phyloP scores from a whole-genome alignment of 2,797 vertebrate genomes.

The Emydoidea blandingii region DNA sequence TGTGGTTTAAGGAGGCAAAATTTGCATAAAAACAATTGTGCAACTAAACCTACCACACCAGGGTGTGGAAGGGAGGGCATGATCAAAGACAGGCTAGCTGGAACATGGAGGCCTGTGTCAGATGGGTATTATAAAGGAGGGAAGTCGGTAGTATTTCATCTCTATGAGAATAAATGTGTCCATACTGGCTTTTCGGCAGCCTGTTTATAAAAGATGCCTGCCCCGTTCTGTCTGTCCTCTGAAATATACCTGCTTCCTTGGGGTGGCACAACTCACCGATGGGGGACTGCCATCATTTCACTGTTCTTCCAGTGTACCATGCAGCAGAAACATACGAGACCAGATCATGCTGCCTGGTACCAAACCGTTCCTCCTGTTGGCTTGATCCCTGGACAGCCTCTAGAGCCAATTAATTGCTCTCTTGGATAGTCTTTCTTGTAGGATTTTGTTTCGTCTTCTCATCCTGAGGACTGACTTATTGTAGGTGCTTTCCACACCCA shows the following conservation, averaged over 20 bases:
- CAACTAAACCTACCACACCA: not conserved
- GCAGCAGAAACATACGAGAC: not conserved
- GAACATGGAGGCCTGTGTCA: rapidly evolving
- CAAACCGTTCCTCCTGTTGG: not conserved
- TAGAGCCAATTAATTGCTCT: not conserved
- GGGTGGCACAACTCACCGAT: rapidly evolving
- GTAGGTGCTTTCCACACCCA: constrained; percentile 30
- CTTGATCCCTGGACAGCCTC: not conserved
- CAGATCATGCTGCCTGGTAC: not conserved
- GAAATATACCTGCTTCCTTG: not conserved
- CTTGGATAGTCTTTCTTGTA: not conserved
- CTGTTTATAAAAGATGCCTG: rapidly evolving
- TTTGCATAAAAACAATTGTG: rapidly evolving
- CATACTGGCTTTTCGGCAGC: rapidly evolving
- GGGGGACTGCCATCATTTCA: not conserved
- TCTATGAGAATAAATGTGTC: not conserved
- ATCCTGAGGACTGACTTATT: rapidly evolving
- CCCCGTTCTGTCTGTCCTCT: not conserved
- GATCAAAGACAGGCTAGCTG: not conserved
- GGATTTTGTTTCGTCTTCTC: too few relatives aligned
- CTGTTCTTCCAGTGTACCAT: not conserved
- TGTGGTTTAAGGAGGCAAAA: rapidly evolving
- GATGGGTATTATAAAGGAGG: rapidly evolving
- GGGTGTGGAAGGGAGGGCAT: not conserved
- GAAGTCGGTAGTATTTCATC: not conserved